Base-by-base conservation (phyloP, 2,113 vertebrate species). In the Carassius carassius region DNA sequence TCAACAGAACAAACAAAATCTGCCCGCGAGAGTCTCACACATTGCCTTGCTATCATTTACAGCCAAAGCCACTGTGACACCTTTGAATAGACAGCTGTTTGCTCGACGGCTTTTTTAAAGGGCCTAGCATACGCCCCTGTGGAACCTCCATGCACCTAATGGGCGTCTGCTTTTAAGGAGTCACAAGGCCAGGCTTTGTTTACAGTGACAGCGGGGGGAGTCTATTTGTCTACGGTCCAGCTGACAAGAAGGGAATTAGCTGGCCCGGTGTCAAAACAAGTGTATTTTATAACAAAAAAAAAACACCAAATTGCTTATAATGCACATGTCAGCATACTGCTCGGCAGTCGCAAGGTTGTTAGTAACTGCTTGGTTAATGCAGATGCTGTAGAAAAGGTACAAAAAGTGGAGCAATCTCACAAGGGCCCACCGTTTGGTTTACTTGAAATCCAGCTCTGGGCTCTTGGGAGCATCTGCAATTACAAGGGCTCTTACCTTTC, bases 1-100 rank as follows among this genome's bases (percentile, higher is more conserved):
- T 86, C 87, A 83, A 86, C 84, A 86, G 83, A 89, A 82, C 87
- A 88, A 87, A 88, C 84, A 84, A 84, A 73, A 86, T 63, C 84
- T 51, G 51, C 70, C 83, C 60, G 74, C 72, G 16, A 67, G 77
- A 76, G 81, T 69, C 77, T 63, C 58, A 80, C 88, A 81, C 69
- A 62, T 51, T 35, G 73, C 75, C 62, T 74, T 67, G 73, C 63
- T 84, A 76, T 87, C 80, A 86, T 89, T 89, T 87, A 85, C 86
- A 84, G 80, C 82, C 74, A 37, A 65, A 65, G 82, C 86, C 78
- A 70, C 82, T 78, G 82, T 79, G 82, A 85, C 76, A 85, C 84
- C 78, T 76, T 82, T 76, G 54, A 74, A 83, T 84, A 77, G 54
- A 82, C 69, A 83, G 79, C 78, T 82, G 86, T 76, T 86, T 49